Evolutionary conservation across 2,888 invertebrate species (phyloP).

Genomic region (Nephrocerus scutellatus): DNA sequence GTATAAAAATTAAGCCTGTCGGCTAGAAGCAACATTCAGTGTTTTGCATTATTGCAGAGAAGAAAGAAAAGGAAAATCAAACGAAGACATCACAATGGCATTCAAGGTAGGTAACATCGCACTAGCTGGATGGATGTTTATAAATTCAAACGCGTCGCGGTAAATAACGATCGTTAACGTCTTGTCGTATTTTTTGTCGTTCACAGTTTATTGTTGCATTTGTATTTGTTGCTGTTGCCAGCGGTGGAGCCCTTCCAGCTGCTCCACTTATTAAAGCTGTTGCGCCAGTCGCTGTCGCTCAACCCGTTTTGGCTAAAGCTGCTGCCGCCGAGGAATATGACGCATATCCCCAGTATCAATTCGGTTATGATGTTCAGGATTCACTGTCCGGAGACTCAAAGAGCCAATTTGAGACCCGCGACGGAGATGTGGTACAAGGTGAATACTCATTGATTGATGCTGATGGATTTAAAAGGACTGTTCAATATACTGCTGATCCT

Average conservation of each 20-base stretch:
- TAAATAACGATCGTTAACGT: too few relatives aligned
- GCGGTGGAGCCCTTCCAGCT: slow-evolving; percentile 34
- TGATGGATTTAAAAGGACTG: slow-evolving; percentile 41
- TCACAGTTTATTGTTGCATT: slow-evolving; percentile 33
- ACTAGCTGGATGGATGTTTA: too few relatives aligned
- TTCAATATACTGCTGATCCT: slow-evolving; percentile 41
- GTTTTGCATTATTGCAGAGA: too few relatives aligned
- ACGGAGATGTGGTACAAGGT: slow-evolving; percentile 45
- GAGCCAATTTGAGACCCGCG: slow-evolving; percentile 42
- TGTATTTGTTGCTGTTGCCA: slow-evolving; percentile 36
- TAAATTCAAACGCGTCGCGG: too few relatives aligned
- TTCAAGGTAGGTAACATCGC: slow-evolving; percentile 38
- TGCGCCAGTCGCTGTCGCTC: slow-evolving; percentile 21
- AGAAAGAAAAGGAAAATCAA: too few relatives aligned
- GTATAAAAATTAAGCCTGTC: too few relatives aligned
- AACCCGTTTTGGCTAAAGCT: slow-evolving; percentile 31
- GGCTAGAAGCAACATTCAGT: too few relatives aligned
- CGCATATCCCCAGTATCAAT: slow-evolving; percentile 41
- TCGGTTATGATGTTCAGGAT: slow-evolving; percentile 42
- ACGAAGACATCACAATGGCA: slow-evolving; percentile 26
- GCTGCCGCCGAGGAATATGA: slow-evolving; percentile 37
- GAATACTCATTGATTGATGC: slow-evolving; percentile 44
- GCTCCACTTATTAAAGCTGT: slow-evolving; percentile 29
- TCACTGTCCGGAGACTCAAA: slow-evolving; percentile 42
- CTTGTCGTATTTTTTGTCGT: slow-evolving; percentile 7